A percentile compares a stretch with the other conserved stretches of the same genome.
Evolutionary conservation across 2,888 invertebrate genomes (phyloP).

Genomic region (Hybos culiciformis): DNA sequence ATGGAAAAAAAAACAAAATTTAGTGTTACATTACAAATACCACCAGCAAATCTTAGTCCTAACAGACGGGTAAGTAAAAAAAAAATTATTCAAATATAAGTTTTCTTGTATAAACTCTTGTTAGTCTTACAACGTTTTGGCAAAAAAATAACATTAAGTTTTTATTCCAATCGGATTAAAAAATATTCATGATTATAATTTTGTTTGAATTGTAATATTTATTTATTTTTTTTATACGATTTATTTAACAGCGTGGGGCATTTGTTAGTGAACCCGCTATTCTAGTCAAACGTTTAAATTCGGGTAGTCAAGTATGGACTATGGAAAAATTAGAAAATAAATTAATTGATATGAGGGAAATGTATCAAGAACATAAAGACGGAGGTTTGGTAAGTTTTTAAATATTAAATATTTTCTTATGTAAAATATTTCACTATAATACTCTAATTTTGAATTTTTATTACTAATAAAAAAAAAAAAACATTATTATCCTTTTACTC

Average conservation of each 20-base stretch:
- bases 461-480: too few relatives aligned
- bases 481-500: background rate
- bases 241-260: slow-evolving; percentile 68
- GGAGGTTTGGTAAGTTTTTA: slow-evolving; percentile 34
- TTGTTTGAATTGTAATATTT: too few relatives aligned
- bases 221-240: slow-evolving; percentile 12
- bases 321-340: slow-evolving; percentile 98
- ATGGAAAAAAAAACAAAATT: slow-evolving; percentile 86
- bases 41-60: slow-evolving; percentile 92
- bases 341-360: slow-evolving; percentile 94
- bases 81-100: background rate
- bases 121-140: too few relatives aligned
- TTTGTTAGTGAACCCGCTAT: slow-evolving; percentile 98
- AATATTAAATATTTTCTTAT: background rate
- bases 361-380: slow-evolving; percentile 78
- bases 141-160: too few relatives aligned
- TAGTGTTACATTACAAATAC: slow-evolving; percentile 94
- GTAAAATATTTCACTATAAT: background rate
- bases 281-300: slow-evolving; percentile 70
- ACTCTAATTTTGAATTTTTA: background rate
- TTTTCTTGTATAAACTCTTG: background rate
- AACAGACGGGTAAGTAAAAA: slow-evolving; percentile 62
- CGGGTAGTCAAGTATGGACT: slow-evolving; percentile 90
- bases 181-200: too few relatives aligned
- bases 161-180: too few relatives aligned